phyloP scores from a whole-genome alignment of 2,113 vertebrate genomes.

The Tragelaphus buxtoni region DNA sequence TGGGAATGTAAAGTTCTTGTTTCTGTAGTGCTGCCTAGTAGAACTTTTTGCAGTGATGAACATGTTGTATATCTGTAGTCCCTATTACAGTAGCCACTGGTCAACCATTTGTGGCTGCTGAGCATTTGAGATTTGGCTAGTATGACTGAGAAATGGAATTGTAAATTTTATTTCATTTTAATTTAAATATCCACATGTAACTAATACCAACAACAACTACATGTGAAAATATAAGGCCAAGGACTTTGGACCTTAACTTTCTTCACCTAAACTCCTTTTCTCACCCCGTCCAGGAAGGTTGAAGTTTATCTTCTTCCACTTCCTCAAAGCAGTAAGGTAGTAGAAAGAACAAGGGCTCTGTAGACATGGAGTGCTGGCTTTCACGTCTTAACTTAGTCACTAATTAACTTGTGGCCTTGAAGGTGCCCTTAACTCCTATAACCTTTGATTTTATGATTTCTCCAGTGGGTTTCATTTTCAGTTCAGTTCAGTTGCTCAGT shows the following conservation, averaged over 20 bases:
- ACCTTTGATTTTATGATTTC: slow-evolving; percentile 9
- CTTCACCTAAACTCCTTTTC: neutral
- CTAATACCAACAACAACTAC: neutral
- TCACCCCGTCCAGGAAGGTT: neutral
- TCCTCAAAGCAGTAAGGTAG: neutral
- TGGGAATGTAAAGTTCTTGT: neutral
- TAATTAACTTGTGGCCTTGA: neutral
- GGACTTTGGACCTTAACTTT: neutral
- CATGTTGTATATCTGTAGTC: neutral
- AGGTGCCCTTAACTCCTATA: neutral
- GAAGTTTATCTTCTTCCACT: neutral
- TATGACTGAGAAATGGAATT: neutral
- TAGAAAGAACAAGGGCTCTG: neutral
- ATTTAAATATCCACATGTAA: neutral
- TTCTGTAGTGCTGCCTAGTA: neutral
- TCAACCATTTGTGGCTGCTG: neutral
- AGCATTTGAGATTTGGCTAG: neutral
- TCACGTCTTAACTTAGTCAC: neutral
- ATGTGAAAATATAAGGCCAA: neutral
- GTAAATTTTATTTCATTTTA: slow-evolving; percentile 9
- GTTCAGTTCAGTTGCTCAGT: neutral
- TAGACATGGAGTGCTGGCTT: neutral
- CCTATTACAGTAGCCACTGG: neutral
- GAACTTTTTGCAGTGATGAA: neutral
- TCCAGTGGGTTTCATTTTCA: neutral